These are phyloP conservation scores for Vireo griseus DNA, from an alignment of 2,797 vertebrate genomes.

Conservation along the genomic window DNA sequence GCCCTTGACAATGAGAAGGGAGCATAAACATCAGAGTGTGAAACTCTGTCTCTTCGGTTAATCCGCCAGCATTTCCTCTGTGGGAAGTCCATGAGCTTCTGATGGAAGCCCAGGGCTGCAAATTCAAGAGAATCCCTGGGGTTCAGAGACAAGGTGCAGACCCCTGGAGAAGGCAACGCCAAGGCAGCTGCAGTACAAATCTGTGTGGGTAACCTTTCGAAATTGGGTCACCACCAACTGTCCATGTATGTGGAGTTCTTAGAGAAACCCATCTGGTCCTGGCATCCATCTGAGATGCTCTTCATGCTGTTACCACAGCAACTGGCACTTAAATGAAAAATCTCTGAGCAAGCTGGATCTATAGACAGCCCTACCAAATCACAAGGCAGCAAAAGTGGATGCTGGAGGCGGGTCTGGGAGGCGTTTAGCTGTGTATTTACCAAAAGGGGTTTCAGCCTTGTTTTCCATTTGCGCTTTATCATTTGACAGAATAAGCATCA, in stretches of 20 bases:
- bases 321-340: conserved; percentile 28
- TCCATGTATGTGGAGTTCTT: background rate
- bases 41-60: background rate
- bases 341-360: background rate
- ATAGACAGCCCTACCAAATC: background rate
- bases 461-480: background rate
- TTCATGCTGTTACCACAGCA: conserved; percentile 59
- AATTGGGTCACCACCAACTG: background rate
- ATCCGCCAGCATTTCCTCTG: background rate
- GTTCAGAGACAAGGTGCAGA: background rate
- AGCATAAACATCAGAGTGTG: background rate
- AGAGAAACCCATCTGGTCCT: conserved; percentile 13
- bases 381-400: background rate
- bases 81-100: background rate
- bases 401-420: background rate
- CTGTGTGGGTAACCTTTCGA: background rate
- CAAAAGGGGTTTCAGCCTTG: background rate
- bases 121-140: background rate
- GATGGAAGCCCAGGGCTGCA: background rate
- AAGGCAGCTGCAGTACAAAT: background rate
- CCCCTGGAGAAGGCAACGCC: background rate
- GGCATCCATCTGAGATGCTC: conserved; percentile 14
- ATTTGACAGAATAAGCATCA: background rate
- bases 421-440: background rate
- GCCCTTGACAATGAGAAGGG: conserved; percentile 11